phyloP scores from a whole-genome alignment of 2,888 invertebrate species.

The Cancer borealis region DNA sequence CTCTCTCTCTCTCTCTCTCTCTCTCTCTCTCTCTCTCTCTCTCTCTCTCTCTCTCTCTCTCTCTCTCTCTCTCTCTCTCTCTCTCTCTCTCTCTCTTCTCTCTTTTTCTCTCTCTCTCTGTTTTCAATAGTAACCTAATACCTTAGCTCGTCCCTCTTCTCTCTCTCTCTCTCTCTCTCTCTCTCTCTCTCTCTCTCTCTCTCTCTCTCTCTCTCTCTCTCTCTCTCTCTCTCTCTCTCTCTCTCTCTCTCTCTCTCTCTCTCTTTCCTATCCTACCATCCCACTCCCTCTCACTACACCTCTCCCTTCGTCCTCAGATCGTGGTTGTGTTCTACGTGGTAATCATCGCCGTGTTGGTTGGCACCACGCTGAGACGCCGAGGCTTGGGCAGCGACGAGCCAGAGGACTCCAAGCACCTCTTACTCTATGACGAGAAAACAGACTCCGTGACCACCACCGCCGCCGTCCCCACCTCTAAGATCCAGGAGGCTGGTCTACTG shows the following conservation, averaged over 20 bases:
- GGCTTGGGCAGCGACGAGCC: conserved; percentile 61
- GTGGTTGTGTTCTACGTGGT: conserved; percentile 76
- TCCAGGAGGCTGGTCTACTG: conserved; percentile 73
- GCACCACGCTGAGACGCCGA: conserved; percentile 74
- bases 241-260: conserved; percentile 11
- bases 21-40: neutral
- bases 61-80: neutral
- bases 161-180: conserved; percentile 4
- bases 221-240: conserved; percentile 11
- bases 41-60: neutral
- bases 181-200: conserved; percentile 33
- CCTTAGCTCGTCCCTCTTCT: neutral
- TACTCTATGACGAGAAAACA: conserved; percentile 73
- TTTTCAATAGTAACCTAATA: too few species aligned
- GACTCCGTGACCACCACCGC: conserved; percentile 64
- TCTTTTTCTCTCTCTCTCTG: neutral
- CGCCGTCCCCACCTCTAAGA: conserved; percentile 71
- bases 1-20: neutral
- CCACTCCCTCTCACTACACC: conserved; percentile 2
- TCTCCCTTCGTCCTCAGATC: conserved; percentile 55
- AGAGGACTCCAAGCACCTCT: conserved; percentile 69
- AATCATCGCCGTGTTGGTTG: conserved; percentile 73
- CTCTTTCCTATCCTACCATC: neutral
- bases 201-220: conserved; percentile 11
- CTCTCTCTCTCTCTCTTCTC: neutral